These are phyloP conservation scores for Oreochromis mossambicus DNA, from an alignment of 2,797 vertebrate genomes.

Conservation along the genomic window DNA sequence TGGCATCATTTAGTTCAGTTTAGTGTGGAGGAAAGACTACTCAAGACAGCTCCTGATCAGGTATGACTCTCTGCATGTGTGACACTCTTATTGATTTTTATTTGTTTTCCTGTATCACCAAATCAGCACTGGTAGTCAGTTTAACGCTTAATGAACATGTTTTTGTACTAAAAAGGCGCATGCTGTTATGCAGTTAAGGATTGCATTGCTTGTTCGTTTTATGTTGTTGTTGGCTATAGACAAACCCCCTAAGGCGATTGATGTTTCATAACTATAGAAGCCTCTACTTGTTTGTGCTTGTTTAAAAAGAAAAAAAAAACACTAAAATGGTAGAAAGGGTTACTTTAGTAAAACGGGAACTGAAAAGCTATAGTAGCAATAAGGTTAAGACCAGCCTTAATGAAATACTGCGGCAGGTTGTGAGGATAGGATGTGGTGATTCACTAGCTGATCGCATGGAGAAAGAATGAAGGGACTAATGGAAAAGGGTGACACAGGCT, in stretches of 20 bases:
- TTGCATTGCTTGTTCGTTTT: neutral
- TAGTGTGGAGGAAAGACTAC: slow-evolving; percentile 34
- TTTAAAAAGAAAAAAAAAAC: neutral
- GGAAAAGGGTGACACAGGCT: slow-evolving; percentile 46
- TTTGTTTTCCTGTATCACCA: neutral
- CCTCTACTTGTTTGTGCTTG: slow-evolving; percentile 28
- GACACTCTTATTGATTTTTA: neutral
- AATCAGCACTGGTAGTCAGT: accelerated
- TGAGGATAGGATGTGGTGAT: slow-evolving; percentile 37
- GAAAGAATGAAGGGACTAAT: slow-evolving; percentile 42
- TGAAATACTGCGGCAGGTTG: slow-evolving; percentile 10
- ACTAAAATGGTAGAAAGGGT: neutral
- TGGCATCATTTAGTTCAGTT: slow-evolving; percentile 47
- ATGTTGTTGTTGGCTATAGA: neutral
- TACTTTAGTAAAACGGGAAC: neutral
- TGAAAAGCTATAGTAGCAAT: neutral
- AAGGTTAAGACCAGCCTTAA: neutral
- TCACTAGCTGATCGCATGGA: slow-evolving; percentile 51
- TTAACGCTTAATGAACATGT: neutral
- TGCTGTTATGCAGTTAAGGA: neutral
- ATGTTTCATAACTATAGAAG: neutral
- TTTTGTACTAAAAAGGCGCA: neutral
- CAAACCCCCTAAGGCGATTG: neutral
- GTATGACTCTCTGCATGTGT: slow-evolving; percentile 40
- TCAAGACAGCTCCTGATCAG: slow-evolving; percentile 42